Conservation (phyloP, 2,888 invertebrate species). For the Drosophila gaucha region DNA sequence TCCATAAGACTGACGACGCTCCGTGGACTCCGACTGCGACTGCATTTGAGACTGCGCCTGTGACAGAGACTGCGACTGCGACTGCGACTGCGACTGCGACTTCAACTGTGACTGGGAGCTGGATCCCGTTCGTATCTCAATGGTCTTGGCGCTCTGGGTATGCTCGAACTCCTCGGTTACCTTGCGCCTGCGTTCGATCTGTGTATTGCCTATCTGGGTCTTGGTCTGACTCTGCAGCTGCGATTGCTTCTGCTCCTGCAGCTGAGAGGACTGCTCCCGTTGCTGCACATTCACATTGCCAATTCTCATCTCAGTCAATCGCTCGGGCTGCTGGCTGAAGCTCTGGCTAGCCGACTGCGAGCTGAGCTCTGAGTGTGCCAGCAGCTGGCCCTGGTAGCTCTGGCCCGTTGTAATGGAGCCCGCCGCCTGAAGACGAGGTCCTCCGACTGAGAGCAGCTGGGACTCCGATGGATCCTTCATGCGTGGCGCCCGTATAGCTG, state of each 20-base stretch:
- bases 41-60: conserved; percentile 12
- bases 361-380: conserved; percentile 85
- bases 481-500: conserved; percentile 87
- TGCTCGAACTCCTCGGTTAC: conserved; percentile 89
- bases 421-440: conserved; percentile 77
- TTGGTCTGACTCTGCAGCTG: conserved; percentile 84
- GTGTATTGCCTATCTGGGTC: conserved; percentile 86
- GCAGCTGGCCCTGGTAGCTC: conserved; percentile 83
- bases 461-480: conserved; percentile 85
- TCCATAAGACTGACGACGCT: conserved; percentile 78
- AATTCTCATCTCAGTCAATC: conserved; percentile 85
- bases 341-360: conserved; percentile 85
- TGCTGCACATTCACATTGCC: conserved; percentile 86
- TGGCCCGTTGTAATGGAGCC: conserved; percentile 84
- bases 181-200: conserved; percentile 87
- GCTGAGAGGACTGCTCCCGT: conserved; percentile 84
- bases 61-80: conserved; percentile 23
- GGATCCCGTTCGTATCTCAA: conserved; percentile 86
- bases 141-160: conserved; percentile 87
- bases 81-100: conserved; percentile 32
- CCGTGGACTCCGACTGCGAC: conserved; percentile 63
- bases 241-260: conserved; percentile 84
- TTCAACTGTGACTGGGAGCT: not conserved
- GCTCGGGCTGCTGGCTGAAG: conserved; percentile 85
- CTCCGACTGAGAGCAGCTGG: conserved; percentile 51